These are phyloP conservation scores for Laothoe populi DNA, from an alignment of 2,888 invertebrate genomes.

Conservation along the genomic window DNA sequence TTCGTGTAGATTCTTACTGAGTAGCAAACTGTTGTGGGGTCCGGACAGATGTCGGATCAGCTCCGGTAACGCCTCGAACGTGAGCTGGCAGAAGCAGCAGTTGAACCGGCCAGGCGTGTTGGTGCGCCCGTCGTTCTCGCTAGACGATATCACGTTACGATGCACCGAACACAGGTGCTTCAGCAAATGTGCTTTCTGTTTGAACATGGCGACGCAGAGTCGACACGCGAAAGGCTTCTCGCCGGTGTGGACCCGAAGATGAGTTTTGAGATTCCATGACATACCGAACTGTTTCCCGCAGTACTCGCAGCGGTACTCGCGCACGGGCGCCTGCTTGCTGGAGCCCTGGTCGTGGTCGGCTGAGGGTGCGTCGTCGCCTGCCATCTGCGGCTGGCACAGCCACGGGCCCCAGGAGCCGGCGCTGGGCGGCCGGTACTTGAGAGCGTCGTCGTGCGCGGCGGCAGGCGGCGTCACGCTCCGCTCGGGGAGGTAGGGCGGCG, in stretches of 20 bases:
- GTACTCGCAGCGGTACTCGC: conserved; percentile 95
- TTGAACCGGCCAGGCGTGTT: conserved; percentile 89
- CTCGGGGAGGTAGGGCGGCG: conserved; percentile 88
- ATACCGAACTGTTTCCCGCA: conserved; percentile 96
- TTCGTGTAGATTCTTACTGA: conserved; percentile 94
- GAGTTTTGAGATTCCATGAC: conserved; percentile 97
- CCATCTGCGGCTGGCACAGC: conserved; percentile 88
- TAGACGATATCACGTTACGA: conserved; percentile 93
- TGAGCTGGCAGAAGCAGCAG: conserved; percentile 94
- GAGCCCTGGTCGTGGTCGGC: conserved; percentile 82
- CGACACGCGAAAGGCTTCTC: conserved; percentile 96
- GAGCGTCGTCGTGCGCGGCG: conserved; percentile 83
- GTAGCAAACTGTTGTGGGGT: conserved; percentile 93
- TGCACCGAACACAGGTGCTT: conserved; percentile 96
- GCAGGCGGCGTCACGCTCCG: conserved; percentile 86
- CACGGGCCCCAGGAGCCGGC: conserved; percentile 89
- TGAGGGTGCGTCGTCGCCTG: conserved; percentile 75
- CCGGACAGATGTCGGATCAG: conserved; percentile 94
- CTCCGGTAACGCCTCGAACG: conserved; percentile 94
- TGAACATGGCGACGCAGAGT: conserved; percentile 95
- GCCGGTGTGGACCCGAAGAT: conserved; percentile 94
- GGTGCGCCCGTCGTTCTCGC: conserved; percentile 88
- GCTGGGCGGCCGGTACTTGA: conserved; percentile 88
- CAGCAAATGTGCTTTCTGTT: conserved; percentile 94
- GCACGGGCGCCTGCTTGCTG: conserved; percentile 87